phyloP scores from a whole-genome alignment of 2,797 vertebrate species.

The Sparus aurata region DNA sequence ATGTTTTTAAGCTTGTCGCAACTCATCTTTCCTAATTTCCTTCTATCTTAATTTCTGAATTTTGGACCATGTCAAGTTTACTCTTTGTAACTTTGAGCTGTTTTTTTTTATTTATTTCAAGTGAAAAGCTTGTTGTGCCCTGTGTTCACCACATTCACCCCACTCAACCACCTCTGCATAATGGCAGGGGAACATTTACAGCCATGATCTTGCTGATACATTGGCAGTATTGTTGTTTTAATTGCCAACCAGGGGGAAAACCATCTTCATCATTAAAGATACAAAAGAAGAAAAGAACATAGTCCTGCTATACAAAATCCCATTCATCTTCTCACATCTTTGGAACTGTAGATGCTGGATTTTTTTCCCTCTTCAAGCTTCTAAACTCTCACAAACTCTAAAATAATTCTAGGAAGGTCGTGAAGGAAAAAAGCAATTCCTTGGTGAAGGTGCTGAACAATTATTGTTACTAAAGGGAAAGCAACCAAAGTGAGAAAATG shows the following conservation, averaged over 20 bases:
- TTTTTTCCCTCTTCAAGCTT: background rate
- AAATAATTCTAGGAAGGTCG: background rate
- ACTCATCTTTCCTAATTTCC: background rate
- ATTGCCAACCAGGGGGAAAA: background rate
- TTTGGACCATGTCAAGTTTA: background rate
- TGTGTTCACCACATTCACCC: background rate
- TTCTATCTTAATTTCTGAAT: background rate
- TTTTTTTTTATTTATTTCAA: background rate
- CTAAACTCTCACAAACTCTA: background rate
- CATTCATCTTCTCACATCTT: background rate
- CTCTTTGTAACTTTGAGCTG: background rate
- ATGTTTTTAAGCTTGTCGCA: background rate
- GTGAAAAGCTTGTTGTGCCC: no score
- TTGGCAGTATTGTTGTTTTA: background rate
- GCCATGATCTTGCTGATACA: background rate
- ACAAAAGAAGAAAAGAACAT: background rate
- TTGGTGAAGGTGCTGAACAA: background rate
- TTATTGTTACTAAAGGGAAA: background rate
- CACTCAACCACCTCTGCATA: background rate
- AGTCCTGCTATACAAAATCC: background rate
- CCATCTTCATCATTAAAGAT: background rate
- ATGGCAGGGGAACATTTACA: background rate
- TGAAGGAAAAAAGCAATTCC: background rate
- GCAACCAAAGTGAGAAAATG: conserved; percentile 8
- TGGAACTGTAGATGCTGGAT: background rate